A percentile compares a stretch with the other conserved stretches of the same genome.
phyloP scores from a whole-genome alignment of 1,140 invertebrate species.

The Formica exsecta region DNA sequence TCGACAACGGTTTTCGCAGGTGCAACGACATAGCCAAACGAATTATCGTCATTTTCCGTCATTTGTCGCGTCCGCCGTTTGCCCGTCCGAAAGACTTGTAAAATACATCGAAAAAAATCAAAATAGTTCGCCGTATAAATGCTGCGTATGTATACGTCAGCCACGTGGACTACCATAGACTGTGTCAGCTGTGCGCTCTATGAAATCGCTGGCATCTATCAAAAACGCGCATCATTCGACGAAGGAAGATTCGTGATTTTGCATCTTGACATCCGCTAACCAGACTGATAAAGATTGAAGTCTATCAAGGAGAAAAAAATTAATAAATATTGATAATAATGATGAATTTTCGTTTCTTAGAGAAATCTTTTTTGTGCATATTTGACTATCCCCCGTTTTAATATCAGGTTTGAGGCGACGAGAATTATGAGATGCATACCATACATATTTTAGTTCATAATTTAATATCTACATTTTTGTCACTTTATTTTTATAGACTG shows the following conservation, averaged over 20 bases:
- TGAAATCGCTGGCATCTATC: slow-evolving; percentile 41
- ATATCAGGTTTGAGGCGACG: slow-evolving; percentile 19
- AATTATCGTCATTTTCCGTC: slow-evolving; percentile 62
- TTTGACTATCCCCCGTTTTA: slow-evolving; percentile 34
- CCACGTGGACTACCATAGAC: slow-evolving; percentile 33
- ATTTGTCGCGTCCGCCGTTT: slow-evolving; percentile 47
- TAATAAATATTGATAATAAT: slow-evolving; percentile 22
- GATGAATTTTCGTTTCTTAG: background rate
- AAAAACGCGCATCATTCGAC: slow-evolving; percentile 39
- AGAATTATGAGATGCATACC: slow-evolving; percentile 36
- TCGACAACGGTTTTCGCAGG: slow-evolving; percentile 17
- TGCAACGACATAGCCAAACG: slow-evolving; percentile 11
- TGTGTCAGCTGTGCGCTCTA: slow-evolving; percentile 40
- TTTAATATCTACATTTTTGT: slow-evolving; percentile 55
- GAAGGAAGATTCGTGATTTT: background rate
- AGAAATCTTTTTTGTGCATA: background rate
- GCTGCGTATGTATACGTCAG: background rate
- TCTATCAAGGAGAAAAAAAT: background rate
- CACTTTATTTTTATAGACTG: slow-evolving; percentile 16
- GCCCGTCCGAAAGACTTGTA: slow-evolving; percentile 30
- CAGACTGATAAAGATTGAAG: slow-evolving; percentile 46
- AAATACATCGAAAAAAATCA: slow-evolving; percentile 40
- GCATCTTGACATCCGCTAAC: slow-evolving; percentile 19
- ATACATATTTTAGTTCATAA: slow-evolving; percentile 48
- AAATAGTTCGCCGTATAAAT: slow-evolving; percentile 45